Conservation (phyloP, 2,113 vertebrate species). For the Tyrannus savana region DNA sequence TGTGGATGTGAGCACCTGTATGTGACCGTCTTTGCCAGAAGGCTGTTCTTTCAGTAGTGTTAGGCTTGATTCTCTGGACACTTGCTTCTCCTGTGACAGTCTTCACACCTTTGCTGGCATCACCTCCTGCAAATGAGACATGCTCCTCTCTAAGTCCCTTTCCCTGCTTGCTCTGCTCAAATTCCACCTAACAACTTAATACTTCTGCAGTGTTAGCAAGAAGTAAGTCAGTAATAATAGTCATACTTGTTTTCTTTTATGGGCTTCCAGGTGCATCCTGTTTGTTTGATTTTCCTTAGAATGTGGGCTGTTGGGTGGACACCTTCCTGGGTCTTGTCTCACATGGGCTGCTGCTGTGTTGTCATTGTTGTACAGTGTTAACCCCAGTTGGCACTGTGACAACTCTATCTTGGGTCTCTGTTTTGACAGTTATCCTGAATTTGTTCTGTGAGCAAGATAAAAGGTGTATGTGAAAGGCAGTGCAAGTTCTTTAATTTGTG, state of each 20-base stretch:
- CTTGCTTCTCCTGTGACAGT: background rate
- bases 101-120: background rate
- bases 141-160: background rate
- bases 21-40: background rate
- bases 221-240: background rate
- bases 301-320: background rate
- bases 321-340: background rate
- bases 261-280: background rate
- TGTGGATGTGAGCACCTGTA: background rate
- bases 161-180: background rate
- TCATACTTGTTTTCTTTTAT: background rate
- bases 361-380: background rate
- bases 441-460: background rate
- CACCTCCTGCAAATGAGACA: background rate
- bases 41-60: background rate
- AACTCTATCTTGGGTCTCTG: accelerated
- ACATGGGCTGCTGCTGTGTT: accelerated
- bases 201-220: background rate
- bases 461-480: background rate
- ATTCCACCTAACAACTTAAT: background rate
- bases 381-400: background rate
- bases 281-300: background rate
- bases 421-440: background rate
- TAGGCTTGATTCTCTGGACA: background rate
- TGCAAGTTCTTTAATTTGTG: background rate